Conservation (phyloP, 1,140 invertebrate species). For the Dolichoris vasculosae region DNA sequence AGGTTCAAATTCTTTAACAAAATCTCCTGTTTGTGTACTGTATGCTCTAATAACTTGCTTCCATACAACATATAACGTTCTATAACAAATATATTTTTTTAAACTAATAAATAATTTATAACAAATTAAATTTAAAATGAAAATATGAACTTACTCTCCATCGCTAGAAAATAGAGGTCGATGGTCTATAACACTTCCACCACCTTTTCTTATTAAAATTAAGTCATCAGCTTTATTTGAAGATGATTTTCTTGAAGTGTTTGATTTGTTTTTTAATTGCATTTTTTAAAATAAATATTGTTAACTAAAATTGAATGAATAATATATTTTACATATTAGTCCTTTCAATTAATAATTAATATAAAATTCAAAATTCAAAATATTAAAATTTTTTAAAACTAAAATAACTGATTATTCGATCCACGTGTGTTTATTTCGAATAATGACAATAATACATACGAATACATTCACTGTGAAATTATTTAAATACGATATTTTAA, state of each 20-base stretch:
- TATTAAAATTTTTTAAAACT: background rate
- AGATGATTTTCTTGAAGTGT: background rate
- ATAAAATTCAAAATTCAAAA: too few relatives aligned
- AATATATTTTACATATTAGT: background rate
- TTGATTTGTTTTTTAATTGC: conserved; percentile 25
- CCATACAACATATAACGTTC: conserved; percentile 75
- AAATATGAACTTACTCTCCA: conserved; percentile 77
- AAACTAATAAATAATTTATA: background rate
- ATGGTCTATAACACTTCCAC: conserved; percentile 78
- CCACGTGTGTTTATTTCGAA: too few relatives aligned
- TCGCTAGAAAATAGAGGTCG: conserved; percentile 78
- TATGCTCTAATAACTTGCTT: conserved; percentile 77
- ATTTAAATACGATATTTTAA: too few relatives aligned
- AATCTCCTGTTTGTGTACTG: conserved; percentile 76
- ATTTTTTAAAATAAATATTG: conserved; percentile 20
- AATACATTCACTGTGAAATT: too few relatives aligned
- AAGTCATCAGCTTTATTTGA: conserved; percentile 61
- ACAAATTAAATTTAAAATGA: conserved; percentile 32
- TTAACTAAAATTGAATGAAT: conserved; percentile 5
- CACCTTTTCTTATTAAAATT: conserved; percentile 73
- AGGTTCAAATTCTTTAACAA: conserved; percentile 74
- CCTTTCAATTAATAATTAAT: background rate
- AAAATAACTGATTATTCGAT: background rate
- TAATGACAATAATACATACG: too few relatives aligned
- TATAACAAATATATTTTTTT: conserved; percentile 19